phyloP scores from a whole-genome alignment of 2,797 vertebrate species.

The Salmo trutta region DNA sequence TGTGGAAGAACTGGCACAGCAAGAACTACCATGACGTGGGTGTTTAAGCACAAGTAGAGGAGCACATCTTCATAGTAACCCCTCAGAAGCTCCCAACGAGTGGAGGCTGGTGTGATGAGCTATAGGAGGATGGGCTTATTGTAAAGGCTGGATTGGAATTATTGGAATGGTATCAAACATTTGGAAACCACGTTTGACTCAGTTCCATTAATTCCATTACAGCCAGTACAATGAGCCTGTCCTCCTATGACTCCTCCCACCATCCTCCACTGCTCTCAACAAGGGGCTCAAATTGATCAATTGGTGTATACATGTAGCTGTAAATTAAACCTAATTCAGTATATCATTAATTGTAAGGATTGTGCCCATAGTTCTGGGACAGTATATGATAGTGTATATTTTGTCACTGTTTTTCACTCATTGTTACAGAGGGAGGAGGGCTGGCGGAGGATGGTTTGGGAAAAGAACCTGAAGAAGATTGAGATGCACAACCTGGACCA shows the following conservation, averaged over 20 bases:
- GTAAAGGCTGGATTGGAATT: too few relatives aligned
- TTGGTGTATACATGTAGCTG: background rate
- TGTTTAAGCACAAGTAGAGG: background rate
- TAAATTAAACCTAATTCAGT: background rate
- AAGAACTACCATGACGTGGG: constrained; percentile 74
- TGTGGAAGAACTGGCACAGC: constrained; percentile 75
- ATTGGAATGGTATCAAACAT: too few relatives aligned
- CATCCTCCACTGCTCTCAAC: too few relatives aligned
- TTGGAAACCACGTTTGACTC: too few relatives aligned
- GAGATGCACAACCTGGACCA: constrained; percentile 92
- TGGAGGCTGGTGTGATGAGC: too few relatives aligned
- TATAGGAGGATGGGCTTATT: too few relatives aligned
- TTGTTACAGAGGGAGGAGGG: constrained; percentile 76
- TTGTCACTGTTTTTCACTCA: background rate
- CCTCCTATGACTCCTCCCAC: too few relatives aligned
- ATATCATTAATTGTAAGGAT: background rate
- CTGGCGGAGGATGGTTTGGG: constrained; percentile 83
- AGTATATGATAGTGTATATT: background rate
- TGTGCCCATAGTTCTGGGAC: background rate
- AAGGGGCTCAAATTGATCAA: too few relatives aligned
- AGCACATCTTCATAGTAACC: background rate
- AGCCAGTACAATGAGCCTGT: too few relatives aligned
- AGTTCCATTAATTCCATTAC: too few relatives aligned
- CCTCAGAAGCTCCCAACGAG: too few relatives aligned
- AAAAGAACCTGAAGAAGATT: constrained; percentile 91